Conservation (phyloP, 2,888 invertebrate genomes). For the Yponomeuta cagnagella region DNA sequence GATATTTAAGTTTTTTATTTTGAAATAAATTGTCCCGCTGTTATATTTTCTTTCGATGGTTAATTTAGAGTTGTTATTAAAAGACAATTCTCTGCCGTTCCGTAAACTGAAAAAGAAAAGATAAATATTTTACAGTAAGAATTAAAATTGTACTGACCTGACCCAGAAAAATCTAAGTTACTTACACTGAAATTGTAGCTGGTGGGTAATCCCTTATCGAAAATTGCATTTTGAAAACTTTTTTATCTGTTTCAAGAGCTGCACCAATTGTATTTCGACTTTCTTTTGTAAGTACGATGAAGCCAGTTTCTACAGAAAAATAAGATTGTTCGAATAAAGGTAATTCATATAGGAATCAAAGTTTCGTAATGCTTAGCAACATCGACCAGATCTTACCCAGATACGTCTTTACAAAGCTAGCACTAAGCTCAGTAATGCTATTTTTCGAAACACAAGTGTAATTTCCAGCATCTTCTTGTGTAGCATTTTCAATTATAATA, state of each 20-base stretch:
- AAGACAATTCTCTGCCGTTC: conserved; percentile 28
- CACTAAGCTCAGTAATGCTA: conserved; percentile 24
- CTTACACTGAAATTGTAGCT: conserved; percentile 37
- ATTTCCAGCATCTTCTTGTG: conserved; percentile 35
- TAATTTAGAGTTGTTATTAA: background rate
- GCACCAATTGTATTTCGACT: conserved; percentile 15
- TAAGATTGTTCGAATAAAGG: conserved; percentile 2
- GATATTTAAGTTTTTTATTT: conserved; percentile 29
- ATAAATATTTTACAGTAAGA: background rate
- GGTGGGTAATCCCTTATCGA: conserved; percentile 36
- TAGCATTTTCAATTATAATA: conserved; percentile 45
- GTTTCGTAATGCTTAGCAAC: too few species aligned
- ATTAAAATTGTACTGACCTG: background rate
- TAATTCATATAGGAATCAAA: too few species aligned
- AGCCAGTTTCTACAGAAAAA: conserved; percentile 32
- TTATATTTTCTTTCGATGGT: background rate
- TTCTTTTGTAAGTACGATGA: conserved; percentile 26
- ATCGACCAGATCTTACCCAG: conserved; percentile 30
- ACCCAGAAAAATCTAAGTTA: conserved; percentile 19
- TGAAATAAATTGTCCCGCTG: conserved; percentile 25
- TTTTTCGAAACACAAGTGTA: conserved; percentile 44
- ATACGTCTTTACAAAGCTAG: conserved; percentile 28
- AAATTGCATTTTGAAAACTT: conserved; percentile 21
- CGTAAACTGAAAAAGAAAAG: conserved; percentile 25
- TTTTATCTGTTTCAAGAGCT: conserved; percentile 14